Conservation (phyloP, 1,140 invertebrate genomes). For the Spodoptera frugiperda region DNA sequence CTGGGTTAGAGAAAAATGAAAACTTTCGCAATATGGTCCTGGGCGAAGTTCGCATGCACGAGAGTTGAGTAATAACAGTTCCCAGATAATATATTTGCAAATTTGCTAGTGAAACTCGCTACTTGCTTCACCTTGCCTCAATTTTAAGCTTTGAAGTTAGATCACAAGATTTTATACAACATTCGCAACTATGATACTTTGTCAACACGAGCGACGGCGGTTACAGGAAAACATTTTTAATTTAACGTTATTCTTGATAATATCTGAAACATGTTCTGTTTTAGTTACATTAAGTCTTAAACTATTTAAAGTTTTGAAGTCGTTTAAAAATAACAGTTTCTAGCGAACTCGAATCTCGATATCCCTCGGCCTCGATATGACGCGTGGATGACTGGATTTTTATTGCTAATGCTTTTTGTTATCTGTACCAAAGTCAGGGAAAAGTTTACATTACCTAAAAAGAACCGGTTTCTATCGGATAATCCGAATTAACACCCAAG, state of each 20-base stretch:
- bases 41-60: constrained; percentile 60
- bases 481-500: too few species aligned
- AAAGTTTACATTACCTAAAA: too few species aligned
- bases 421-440: too few species aligned
- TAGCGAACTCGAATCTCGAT: neutral
- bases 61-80: constrained; percentile 64
- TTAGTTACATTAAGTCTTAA: too few species aligned
- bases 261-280: too few species aligned
- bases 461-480: too few species aligned
- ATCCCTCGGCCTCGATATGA: too few species aligned
- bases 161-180: constrained; percentile 40
- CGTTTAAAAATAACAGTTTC: neutral
- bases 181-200: neutral
- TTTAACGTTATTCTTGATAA: neutral
- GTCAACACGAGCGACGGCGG: neutral
- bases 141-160: constrained; percentile 52
- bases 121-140: constrained; percentile 44
- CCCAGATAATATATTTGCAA: constrained; percentile 59
- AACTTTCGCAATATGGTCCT: constrained; percentile 71
- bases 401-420: too few species aligned
- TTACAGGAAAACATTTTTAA: neutral
- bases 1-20: constrained; percentile 74
- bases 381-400: too few species aligned
- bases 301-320: too few species aligned
- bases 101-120: constrained; percentile 53